phyloP scores from a whole-genome alignment of 2,888 invertebrate species.

The Euclidia mi region DNA sequence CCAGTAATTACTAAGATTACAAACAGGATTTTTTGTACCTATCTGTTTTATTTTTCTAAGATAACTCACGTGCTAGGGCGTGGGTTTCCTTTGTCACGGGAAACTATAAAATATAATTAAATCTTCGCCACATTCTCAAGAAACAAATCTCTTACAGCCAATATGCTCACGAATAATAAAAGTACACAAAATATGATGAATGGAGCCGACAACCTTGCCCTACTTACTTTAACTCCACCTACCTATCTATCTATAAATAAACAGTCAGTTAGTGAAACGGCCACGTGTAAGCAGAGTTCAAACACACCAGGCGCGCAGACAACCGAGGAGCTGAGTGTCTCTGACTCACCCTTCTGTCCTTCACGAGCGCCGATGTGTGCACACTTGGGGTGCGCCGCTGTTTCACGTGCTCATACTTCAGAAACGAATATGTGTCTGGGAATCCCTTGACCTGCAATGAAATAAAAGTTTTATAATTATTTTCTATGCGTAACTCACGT shows the following conservation, averaged over 20 bases:
- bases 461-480: too few relatives aligned
- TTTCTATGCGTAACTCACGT: too few relatives aligned
- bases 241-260: constrained; percentile 32
- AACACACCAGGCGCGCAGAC: constrained; percentile 70
- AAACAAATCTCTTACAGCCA: too few relatives aligned
- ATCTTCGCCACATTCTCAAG: too few relatives aligned
- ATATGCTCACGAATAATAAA: neutral
- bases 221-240: too few relatives aligned
- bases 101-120: too few relatives aligned
- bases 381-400: constrained; percentile 90
- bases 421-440: constrained; percentile 92
- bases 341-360: constrained; percentile 90
- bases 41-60: too few relatives aligned
- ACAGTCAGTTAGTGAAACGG: constrained; percentile 42
- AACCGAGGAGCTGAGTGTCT: constrained; percentile 21
- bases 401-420: constrained; percentile 89
- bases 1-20: too few relatives aligned
- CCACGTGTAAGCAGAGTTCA: constrained; percentile 73
- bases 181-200: constrained; percentile 4
- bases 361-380: constrained; percentile 83
- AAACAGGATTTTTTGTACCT: too few relatives aligned
- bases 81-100: too few relatives aligned
- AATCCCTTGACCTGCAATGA: constrained; percentile 91
- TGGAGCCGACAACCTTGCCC: constrained; percentile 39
- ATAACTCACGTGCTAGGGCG: too few relatives aligned